These are phyloP conservation scores for Etheostoma perlongum DNA, from an alignment of 2,797 vertebrate species.

Conservation along the genomic window DNA sequence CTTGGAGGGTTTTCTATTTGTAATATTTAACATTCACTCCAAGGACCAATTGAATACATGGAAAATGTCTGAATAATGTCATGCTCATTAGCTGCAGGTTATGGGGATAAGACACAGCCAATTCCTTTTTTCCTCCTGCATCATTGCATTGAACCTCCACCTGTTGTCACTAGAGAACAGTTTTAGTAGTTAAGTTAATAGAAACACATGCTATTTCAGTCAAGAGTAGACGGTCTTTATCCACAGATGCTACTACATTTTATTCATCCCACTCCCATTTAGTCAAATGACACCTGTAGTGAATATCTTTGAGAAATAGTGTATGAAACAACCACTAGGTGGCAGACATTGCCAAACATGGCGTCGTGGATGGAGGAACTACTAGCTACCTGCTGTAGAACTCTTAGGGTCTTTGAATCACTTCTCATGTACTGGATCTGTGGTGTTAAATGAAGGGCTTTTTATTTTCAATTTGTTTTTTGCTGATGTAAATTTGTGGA, in stretches of 20 bases:
- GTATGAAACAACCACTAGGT: slow-evolving; percentile 47
- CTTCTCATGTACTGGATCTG: slow-evolving; percentile 29
- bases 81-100: slow-evolving; percentile 9
- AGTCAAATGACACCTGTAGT: slow-evolving; percentile 8
- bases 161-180: not conserved
- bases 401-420: not conserved
- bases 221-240: not conserved
- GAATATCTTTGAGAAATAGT: slow-evolving; percentile 10
- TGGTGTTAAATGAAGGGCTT: slow-evolving; percentile 49
- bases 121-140: not conserved
- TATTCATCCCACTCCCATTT: slow-evolving; percentile 19
- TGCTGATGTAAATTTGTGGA: slow-evolving; percentile 52
- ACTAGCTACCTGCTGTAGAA: slow-evolving; percentile 19
- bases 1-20: not conserved
- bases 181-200: not conserved
- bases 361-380: slow-evolving; percentile 25
- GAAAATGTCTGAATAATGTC: slow-evolving; percentile 10
- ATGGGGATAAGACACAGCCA: not conserved
- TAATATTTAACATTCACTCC: slow-evolving; percentile 12
- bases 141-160: not conserved
- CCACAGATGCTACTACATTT: not conserved
- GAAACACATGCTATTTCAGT: not conserved
- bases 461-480: slow-evolving; percentile 32
- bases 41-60: slow-evolving; percentile 36
- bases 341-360: slow-evolving; percentile 52